Percentiles rank a stretch among this genome's conserved stretches.
Conservation (phyloP, 2,113 vertebrate genomes). For the Zapus hudsonius region DNA sequence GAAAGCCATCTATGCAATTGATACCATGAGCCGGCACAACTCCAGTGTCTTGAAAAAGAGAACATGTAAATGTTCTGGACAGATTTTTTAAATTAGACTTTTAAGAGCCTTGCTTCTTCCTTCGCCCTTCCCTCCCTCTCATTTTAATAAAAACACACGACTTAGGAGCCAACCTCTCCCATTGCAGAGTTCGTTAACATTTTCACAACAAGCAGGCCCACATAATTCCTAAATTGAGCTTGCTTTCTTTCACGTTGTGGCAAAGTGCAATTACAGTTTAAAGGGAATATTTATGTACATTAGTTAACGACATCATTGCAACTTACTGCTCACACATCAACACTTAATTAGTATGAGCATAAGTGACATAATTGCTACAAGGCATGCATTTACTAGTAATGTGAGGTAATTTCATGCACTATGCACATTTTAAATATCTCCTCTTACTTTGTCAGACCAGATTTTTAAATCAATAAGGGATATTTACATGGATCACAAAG, state of each 20-base stretch:
- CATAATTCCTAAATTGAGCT: slow-evolving; percentile 74
- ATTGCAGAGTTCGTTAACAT: slow-evolving; percentile 61
- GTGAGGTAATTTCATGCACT: slow-evolving; percentile 89
- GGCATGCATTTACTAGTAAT: slow-evolving; percentile 89
- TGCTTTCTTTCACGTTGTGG: slow-evolving; percentile 81
- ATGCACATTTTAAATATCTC: slow-evolving; percentile 89
- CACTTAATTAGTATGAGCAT: slow-evolving; percentile 90
- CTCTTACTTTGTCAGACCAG: slow-evolving; percentile 81
- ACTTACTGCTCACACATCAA: slow-evolving; percentile 89
- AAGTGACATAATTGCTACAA: slow-evolving; percentile 92
- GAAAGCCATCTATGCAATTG: slow-evolving; percentile 11
- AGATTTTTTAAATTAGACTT: slow-evolving; percentile 57
- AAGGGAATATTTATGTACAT: slow-evolving; percentile 91
- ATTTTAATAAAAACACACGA: slow-evolving; percentile 43
- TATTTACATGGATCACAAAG: slow-evolving; percentile 80
- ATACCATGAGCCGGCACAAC: neutral
- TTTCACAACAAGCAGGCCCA: slow-evolving; percentile 71
- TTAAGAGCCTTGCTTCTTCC: neutral
- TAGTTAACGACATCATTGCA: slow-evolving; percentile 90
- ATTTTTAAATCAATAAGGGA: slow-evolving; percentile 85
- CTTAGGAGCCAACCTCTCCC: slow-evolving; percentile 14
- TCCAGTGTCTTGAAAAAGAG: neutral
- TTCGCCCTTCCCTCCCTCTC: neutral
- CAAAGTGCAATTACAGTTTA: slow-evolving; percentile 89
- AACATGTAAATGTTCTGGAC: slow-evolving; percentile 40